Evolutionary conservation across 2,888 invertebrate genomes (phyloP).

Genomic region (Chrysodeixis includens): DNA sequence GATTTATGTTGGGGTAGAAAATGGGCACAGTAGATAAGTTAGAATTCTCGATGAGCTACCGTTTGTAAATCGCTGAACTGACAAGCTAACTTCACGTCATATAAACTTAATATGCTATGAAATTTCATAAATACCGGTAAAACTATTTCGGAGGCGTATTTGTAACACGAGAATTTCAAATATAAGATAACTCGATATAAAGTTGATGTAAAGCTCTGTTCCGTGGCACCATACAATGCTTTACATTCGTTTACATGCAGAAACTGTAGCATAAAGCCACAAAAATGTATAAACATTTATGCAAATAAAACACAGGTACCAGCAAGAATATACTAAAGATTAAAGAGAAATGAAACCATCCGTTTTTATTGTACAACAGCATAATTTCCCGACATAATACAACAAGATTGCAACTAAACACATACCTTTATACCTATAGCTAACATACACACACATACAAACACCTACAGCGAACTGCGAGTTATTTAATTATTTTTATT

Average conservation of each 20-base stretch:
- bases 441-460: constrained; percentile 34
- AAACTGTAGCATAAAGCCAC: neutral
- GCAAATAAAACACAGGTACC: constrained; percentile 24
- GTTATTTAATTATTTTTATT: constrained; percentile 51
- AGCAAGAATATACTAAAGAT: constrained; percentile 34
- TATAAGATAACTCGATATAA: too few relatives aligned
- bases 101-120: too few relatives aligned
- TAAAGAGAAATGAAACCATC: constrained; percentile 50
- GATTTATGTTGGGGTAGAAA: neutral
- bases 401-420: constrained; percentile 45
- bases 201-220: neutral
- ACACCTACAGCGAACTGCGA: constrained; percentile 15
- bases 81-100: too few relatives aligned
- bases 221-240: neutral
- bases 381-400: constrained; percentile 50
- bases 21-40: too few relatives aligned
- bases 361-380: constrained; percentile 48
- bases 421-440: constrained; percentile 13
- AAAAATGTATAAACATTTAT: constrained; percentile 7
- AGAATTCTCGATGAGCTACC: too few relatives aligned
- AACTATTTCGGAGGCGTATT: too few relatives aligned
- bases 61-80: too few relatives aligned
- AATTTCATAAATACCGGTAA: too few relatives aligned
- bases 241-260: neutral
- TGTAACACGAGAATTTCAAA: too few relatives aligned